phyloP scores from a whole-genome alignment of 2,113 vertebrate species.

The Haemorhous mexicanus region DNA sequence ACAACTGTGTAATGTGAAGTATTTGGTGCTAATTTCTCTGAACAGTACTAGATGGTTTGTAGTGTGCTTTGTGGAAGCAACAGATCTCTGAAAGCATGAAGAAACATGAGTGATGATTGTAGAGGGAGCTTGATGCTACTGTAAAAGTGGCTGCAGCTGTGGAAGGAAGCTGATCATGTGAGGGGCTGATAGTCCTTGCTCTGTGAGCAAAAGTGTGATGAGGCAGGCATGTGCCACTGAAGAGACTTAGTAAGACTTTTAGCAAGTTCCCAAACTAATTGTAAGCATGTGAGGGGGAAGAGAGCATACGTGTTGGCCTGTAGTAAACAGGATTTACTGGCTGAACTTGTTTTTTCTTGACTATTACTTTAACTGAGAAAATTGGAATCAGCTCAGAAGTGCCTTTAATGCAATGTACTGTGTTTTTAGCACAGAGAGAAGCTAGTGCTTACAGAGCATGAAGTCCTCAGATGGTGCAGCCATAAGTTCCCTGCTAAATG shows the following conservation, averaged over 20 bases:
- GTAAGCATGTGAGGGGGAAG: not conserved
- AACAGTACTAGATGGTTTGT: not conserved
- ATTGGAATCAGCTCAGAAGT: not conserved
- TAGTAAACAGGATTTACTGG: not conserved
- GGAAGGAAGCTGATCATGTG: not conserved
- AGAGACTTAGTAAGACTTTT: not conserved
- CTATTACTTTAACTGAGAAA: not conserved
- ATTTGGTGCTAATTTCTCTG: not conserved
- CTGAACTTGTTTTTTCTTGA: not conserved
- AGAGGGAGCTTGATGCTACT: not conserved
- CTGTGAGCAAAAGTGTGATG: not conserved
- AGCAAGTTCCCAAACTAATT: not conserved
- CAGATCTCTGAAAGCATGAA: not conserved
- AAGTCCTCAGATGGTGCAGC: not conserved
- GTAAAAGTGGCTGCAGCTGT: not conserved
- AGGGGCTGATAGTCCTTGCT: not conserved
- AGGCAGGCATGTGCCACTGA: not conserved
- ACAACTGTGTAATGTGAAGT: not conserved
- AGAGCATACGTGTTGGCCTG: accelerated
- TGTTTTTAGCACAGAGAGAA: not conserved
- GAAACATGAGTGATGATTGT: not conserved
- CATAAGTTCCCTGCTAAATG: not conserved
- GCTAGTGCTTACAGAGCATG: not conserved
- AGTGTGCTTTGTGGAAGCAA: not conserved
- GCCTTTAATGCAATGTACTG: not conserved